These are phyloP conservation scores for Mustela lutreola DNA, from an alignment of 2,113 vertebrate genomes.

Conservation along the genomic window DNA sequence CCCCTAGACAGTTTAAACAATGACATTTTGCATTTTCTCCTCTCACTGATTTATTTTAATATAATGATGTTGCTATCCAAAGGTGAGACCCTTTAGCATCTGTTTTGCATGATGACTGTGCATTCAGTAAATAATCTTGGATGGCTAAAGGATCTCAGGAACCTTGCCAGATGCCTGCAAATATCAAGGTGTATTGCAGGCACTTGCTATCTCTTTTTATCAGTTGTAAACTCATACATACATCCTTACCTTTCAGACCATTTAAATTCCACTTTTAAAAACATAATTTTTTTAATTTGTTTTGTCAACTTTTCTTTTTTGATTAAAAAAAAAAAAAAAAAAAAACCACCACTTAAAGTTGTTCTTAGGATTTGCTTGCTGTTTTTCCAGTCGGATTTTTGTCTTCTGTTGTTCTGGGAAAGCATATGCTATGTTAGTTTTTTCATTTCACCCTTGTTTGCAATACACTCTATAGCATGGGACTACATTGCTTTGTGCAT, in stretches of 20 bases:
- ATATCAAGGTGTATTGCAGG: neutral
- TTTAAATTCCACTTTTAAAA: conserved; percentile 25
- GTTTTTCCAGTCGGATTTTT: neutral
- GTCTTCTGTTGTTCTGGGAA: neutral
- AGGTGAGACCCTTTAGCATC: conserved; percentile 8
- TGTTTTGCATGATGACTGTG: conserved; percentile 33
- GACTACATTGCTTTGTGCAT: neutral
- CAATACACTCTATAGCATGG: neutral
- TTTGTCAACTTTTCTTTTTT: neutral
- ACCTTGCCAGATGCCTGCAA: neutral
- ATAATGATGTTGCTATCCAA: conserved; percentile 46
- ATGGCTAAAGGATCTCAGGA: neutral
- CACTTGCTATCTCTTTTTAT: neutral
- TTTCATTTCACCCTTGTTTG: neutral
- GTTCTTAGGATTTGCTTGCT: neutral
- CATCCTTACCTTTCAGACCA: neutral
- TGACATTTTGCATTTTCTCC: conserved; percentile 1
- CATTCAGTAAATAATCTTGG: neutral
- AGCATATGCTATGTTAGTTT: neutral
- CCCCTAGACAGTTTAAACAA: conserved; percentile 5
- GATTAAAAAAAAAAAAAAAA: neutral
- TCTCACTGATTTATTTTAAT: conserved; percentile 57
- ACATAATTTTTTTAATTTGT: neutral
- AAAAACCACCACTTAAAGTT: neutral
- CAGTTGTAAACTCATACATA: neutral